These are phyloP conservation scores for Crotalus horridus DNA, from an alignment of 2,113 vertebrate species.

Conservation along the genomic window DNA sequence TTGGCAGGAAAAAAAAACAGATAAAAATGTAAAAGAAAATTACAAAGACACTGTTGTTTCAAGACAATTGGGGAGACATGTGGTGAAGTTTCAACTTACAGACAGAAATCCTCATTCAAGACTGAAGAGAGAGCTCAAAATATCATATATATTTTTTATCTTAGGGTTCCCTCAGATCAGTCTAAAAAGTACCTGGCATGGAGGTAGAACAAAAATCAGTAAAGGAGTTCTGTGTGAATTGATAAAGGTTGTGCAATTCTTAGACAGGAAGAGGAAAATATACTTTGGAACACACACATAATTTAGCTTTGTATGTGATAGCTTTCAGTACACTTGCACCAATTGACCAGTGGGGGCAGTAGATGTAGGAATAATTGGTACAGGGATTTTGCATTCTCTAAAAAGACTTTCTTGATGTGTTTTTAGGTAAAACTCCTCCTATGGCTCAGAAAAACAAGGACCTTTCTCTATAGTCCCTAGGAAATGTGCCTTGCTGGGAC, in stretches of 20 bases:
- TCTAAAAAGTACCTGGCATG: neutral
- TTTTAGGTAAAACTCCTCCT: too few relatives aligned
- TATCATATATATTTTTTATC: too few relatives aligned
- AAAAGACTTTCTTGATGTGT: neutral
- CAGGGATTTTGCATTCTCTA: neutral
- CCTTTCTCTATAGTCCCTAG: neutral
- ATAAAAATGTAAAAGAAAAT: neutral
- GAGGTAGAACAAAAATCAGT: neutral
- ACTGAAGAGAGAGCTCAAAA: neutral
- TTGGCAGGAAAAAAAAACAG: neutral
- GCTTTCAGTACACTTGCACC: neutral
- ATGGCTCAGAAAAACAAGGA: neutral
- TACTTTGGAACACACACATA: neutral
- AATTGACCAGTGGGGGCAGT: neutral
- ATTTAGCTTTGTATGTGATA: neutral
- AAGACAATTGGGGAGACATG: neutral
- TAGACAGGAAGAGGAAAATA: neutral
- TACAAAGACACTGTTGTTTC: neutral
- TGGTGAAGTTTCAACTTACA: neutral
- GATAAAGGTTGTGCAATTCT: neutral
- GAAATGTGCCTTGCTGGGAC: neutral
- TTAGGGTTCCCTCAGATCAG: neutral
- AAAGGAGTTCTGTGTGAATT: neutral
- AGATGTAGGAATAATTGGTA: neutral
- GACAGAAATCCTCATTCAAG: neutral